Evolutionary conservation across 2,888 invertebrate species (phyloP), one percentile per base, ranked within the genome.

Genomic region (Rotaria magnacalcarata): DNA sequence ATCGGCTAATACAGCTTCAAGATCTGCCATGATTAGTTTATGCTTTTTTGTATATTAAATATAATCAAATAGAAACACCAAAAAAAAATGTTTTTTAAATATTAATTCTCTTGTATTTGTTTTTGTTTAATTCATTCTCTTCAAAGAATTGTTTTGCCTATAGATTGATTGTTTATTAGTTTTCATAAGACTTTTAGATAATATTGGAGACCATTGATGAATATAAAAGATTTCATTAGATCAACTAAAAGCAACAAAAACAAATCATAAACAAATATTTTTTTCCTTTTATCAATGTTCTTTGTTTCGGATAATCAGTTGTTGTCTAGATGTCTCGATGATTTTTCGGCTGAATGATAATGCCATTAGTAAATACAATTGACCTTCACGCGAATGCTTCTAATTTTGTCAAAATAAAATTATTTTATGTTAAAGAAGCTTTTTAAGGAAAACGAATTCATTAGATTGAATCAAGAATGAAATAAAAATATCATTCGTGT

Each of bases 1-100:
- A 94, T 99, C 99, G 92, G 99, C 99, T 93, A 99, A 94, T 91
- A 99, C 99, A 91, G 99, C 98, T 93, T 99, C 99, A 93, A 99
- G 94, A 93, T 99, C 99, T 94, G 98, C 98, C 99, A 99, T 99
- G 34, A 34, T 67, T 27, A 67, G 11, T 27, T 27, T 67, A 16
- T 4, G 34, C 5, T 14, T 27, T 34, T 2, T 27, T 67, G 10
- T n/a, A 67, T 27, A 14, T 67, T 1, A 67, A 27, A 67, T 27
- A 19, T 34, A 67, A 34, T 34, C 16, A 11, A 41, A 67, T 67
- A 5, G 67, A 34, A 2, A 34, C 19, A 27, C n/a, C 10, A 19
- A 67, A 34, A 10, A 16, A 67, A 41, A 34, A 34, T 0, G 34
- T 67, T 6, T 2, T 56, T 3, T n/a, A n/a, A 67, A 16, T 19